Conservation (phyloP, 64 coral and sea anemone species). For the Dendronephthya gigantea region DNA sequence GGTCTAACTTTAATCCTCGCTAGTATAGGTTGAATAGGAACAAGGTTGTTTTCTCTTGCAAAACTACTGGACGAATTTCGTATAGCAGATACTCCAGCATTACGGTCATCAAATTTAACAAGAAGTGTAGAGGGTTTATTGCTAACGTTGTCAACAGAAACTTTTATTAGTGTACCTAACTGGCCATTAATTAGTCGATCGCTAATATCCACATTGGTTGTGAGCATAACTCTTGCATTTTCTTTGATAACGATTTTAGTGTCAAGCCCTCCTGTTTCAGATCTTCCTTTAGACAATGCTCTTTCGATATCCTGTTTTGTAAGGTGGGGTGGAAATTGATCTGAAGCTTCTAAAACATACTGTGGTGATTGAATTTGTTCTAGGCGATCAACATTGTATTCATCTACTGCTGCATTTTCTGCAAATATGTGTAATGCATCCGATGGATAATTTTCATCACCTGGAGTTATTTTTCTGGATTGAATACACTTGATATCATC, state of each 20-base stretch:
- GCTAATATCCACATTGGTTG: neutral
- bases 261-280: neutral
- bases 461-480: neutral
- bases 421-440: neutral
- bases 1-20: neutral
- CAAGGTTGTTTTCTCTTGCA: neutral
- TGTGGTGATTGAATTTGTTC: neutral
- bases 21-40: neutral
- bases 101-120: constrained; percentile 2
- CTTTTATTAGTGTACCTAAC: neutral
- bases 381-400: neutral
- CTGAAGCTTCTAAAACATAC: neutral
- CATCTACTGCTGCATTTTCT: neutral
- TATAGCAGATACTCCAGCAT: neutral
- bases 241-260: neutral
- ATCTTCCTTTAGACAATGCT: neutral
- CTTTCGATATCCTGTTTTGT: constrained; percentile 5
- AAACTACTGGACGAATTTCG: neutral
- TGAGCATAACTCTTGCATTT: neutral
- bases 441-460: neutral
- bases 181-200: constrained; percentile 14
- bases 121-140: neutral
- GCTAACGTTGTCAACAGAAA: neutral
- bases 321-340: neutral
- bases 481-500: neutral